Percentiles rank a stretch among this genome's conserved stretches.
phyloP scores from a whole-genome alignment of 2,797 vertebrate genomes.

The Calcarius lapponicus region DNA sequence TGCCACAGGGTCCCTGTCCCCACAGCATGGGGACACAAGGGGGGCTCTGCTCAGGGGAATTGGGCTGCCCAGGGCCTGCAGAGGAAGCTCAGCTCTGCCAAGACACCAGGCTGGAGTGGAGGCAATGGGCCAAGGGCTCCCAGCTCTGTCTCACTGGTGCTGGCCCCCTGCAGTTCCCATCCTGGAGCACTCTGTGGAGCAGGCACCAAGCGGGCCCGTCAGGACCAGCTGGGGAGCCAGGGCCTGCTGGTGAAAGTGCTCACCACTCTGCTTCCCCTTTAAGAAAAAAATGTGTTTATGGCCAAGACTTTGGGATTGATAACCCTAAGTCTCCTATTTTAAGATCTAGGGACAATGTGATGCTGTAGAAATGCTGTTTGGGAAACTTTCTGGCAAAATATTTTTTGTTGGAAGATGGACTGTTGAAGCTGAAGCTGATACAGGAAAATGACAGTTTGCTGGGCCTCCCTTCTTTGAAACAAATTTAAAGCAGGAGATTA shows the following conservation, averaged over 20 bases:
- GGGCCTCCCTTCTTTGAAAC: not conserved
- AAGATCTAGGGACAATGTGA: not conserved
- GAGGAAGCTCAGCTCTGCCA: not conserved
- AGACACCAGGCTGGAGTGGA: not conserved
- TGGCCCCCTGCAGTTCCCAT: not conserved
- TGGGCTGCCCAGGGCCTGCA: accelerated
- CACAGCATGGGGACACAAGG: not conserved
- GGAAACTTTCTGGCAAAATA: constrained; percentile 8
- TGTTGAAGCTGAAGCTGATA: not conserved
- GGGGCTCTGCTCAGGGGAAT: accelerated
- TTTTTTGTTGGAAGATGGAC: constrained; percentile 4
- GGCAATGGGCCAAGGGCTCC: not conserved
- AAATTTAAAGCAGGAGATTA: not conserved
- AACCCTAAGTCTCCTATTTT: not conserved
- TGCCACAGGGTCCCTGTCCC: not conserved
- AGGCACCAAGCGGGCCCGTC: accelerated
- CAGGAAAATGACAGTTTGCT: not conserved
- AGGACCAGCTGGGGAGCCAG: not conserved
- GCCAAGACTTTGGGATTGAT: not conserved
- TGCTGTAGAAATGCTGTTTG: not conserved
- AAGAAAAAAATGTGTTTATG: not conserved
- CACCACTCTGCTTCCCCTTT: not conserved
- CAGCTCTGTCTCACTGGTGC: not conserved
- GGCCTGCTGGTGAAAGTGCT: not conserved
- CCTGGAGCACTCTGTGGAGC: not conserved